Evolutionary conservation across 2,113 vertebrate species (phyloP), one percentile per base, ranked within the genome.

Genomic region (Cheirogaleus medius): DNA sequence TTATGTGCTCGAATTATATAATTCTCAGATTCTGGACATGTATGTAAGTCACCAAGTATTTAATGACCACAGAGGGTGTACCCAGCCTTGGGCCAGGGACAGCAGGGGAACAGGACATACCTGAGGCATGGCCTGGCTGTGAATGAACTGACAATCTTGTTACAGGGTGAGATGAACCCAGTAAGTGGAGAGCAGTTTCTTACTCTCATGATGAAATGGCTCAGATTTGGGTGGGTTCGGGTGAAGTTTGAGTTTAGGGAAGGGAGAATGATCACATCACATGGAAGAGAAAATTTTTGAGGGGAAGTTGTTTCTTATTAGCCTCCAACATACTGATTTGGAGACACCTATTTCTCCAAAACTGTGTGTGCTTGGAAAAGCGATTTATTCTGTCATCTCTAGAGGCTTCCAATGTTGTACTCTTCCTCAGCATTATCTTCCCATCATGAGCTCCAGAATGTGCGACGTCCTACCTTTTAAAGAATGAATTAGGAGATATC

Each of bases 301-400:
- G 23, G 71, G 29, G 66, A 44, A 13, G 4, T 60, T 60, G 34
- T 44, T 87, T 96, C 66, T 89, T 47, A 73, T 9, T 37, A 15
- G 29, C 5, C 39, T 90, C 44, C 81, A 4, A 0, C 8, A 13
- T 13, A n/a, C 9, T 64, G 21, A 47, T 3, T 1, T 15, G 37
- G 60, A 93, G 66, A 91, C 6, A 5, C 4, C 17, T 73, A 0
- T 85, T 88, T 86, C 39, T 78, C 32, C 92, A 78, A 64, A 18
- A 34, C 18, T 17, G 1, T 25, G 6, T 73, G 27, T 49, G 64
- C 69, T 80, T 44, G 10, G 71, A 95, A 74, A 69, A 86, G 71
- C 32, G 13, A 12, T 47, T 47, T 29, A 29, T 84, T 85, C 60
- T 77, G 29, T 32, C 25, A 1, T 49, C 15, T 90, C 56, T 66